Percentiles rank a stretch among this genome's conserved stretches.
phyloP scores from a whole-genome alignment of 2,113 vertebrate genomes.

The Copsychus sechellarum region DNA sequence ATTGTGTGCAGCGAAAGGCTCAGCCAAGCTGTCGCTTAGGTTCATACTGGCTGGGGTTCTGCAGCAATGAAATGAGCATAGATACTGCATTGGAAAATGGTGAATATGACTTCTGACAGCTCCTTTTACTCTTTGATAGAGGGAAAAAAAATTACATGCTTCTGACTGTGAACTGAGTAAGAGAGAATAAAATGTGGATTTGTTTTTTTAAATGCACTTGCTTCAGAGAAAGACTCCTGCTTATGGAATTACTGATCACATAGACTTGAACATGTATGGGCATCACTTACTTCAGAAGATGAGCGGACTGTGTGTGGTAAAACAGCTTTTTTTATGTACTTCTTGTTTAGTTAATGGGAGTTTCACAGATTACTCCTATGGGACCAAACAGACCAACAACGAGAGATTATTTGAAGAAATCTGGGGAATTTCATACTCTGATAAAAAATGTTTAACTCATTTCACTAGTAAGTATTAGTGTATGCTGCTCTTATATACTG shows the following conservation, averaged over 20 bases:
- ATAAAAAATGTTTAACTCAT: neutral
- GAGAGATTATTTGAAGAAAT: neutral
- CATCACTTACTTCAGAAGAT: neutral
- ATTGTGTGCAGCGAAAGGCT: neutral
- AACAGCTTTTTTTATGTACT: neutral
- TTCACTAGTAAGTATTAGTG: neutral
- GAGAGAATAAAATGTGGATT: rapidly evolving
- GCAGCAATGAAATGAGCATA: neutral
- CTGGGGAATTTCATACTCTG: neutral
- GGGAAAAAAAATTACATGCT: neutral
- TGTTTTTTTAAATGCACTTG: neutral
- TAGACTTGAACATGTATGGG: neutral
- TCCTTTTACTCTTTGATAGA: neutral
- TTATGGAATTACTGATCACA: neutral
- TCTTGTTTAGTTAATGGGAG: neutral
- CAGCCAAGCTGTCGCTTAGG: rapidly evolving
- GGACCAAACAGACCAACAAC: neutral
- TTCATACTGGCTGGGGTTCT: rapidly evolving
- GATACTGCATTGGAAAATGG: neutral
- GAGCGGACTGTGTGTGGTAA: neutral
- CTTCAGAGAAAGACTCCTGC: neutral
- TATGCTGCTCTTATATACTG: neutral
- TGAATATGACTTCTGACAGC: neutral
- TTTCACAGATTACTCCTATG: neutral
- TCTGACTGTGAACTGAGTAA: neutral